phyloP scores from a whole-genome alignment of 2,113 vertebrate genomes.

The Sylvietta virens region DNA sequence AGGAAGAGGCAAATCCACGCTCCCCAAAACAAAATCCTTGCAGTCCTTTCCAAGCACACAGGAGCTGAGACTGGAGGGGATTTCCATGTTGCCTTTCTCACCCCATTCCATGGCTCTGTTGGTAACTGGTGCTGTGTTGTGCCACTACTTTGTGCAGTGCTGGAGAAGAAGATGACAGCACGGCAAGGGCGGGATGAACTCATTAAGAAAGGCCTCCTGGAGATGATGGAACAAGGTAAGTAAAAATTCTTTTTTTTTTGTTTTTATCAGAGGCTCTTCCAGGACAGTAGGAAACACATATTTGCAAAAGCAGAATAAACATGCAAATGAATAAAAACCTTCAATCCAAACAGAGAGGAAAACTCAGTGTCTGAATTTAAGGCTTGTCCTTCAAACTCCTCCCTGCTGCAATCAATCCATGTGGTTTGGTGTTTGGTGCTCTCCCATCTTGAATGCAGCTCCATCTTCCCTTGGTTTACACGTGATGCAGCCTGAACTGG shows the following conservation, averaged over 20 bases:
- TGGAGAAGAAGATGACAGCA: slow-evolving; percentile 85
- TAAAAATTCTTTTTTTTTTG: neutral
- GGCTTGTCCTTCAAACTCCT: neutral
- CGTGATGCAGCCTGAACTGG: neutral
- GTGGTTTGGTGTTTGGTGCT: neutral
- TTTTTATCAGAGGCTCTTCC: neutral
- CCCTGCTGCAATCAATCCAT: neutral
- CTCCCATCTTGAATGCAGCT: neutral
- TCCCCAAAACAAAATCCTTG: neutral
- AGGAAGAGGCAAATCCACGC: neutral
- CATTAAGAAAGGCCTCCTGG: slow-evolving; percentile 81
- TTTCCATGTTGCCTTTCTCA: neutral
- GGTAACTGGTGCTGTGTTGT: slow-evolving; percentile 24
- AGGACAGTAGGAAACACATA: neutral
- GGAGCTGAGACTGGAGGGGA: neutral
- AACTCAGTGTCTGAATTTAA: neutral
- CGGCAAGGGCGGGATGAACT: slow-evolving; percentile 83
- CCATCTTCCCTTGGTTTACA: neutral
- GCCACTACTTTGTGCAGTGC: slow-evolving; percentile 59
- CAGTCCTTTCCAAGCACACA: neutral
- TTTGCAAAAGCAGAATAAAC: neutral
- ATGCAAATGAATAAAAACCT: neutral
- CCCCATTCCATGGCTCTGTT: neutral
- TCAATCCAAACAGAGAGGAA: neutral
- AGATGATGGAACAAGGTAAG: slow-evolving; percentile 85